Conservation (phyloP, 2,113 vertebrate genomes). For the Neopipo cinnamomea region DNA sequence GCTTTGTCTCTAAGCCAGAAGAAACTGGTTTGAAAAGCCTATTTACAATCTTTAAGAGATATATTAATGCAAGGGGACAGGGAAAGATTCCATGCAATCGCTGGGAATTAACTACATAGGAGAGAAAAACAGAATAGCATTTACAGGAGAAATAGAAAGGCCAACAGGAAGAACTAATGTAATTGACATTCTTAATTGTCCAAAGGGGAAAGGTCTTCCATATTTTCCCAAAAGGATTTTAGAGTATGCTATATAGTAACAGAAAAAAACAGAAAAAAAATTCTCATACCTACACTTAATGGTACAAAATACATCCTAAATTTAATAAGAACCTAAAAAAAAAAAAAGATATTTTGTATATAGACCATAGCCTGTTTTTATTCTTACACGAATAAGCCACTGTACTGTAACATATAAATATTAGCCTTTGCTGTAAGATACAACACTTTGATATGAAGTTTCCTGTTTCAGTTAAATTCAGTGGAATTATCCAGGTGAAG, state of each 20-base stretch:
- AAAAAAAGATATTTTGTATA: neutral
- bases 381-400: neutral
- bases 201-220: neutral
- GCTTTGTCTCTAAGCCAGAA: neutral
- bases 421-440: neutral
- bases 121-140: neutral
- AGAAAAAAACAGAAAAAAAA: neutral
- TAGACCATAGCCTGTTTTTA: neutral
- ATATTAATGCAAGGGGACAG: neutral
- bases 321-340: neutral
- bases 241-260: neutral
- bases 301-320: neutral
- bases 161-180: neutral
- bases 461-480: neutral
- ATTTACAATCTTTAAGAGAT: neutral
- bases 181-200: neutral
- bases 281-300: neutral
- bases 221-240: neutral
- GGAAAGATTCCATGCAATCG: neutral
- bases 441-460: neutral
- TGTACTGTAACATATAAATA: neutral
- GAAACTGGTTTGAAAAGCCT: neutral
- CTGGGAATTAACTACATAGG: neutral
- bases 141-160: neutral
- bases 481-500: neutral